These are phyloP conservation scores for Pangasius krempfi DNA, from an alignment of 2,797 vertebrate species.

Conservation along the genomic window DNA sequence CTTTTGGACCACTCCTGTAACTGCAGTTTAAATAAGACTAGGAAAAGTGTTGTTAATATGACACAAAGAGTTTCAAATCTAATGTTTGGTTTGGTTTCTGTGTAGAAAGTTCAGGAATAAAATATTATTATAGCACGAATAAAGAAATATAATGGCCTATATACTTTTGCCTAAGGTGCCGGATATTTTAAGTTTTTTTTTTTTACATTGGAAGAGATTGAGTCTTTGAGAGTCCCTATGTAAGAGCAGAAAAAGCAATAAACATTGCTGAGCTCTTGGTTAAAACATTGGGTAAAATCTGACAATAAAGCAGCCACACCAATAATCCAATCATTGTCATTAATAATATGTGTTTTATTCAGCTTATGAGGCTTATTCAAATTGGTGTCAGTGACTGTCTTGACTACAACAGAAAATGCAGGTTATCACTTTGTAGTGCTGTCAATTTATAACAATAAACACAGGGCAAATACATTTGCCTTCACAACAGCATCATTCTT, in stretches of 20 bases:
- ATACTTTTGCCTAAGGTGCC: not conserved
- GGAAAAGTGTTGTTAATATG: not conserved
- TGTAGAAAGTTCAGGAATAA: not conserved
- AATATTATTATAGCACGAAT: not conserved
- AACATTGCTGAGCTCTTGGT: not conserved
- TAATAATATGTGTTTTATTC: not conserved
- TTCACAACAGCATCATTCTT: not conserved
- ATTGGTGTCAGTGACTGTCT: not conserved
- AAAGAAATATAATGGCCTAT: not conserved
- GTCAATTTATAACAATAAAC: not conserved
- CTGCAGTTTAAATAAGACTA: not conserved
- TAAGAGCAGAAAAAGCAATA: not conserved
- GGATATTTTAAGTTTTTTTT: not conserved
- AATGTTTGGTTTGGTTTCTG: not conserved
- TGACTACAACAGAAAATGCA: not conserved
- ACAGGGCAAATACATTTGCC: not conserved
- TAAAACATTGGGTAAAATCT: not conserved
- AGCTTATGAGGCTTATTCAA: not conserved
- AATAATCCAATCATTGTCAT: not conserved
- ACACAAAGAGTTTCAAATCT: not conserved
- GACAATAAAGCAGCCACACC: not conserved
- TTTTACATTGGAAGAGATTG: not conserved
- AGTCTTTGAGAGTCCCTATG: not conserved
- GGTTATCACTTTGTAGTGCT: not conserved
- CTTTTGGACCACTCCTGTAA: not conserved